These are phyloP conservation scores for Arion vulgaris DNA, from an alignment of 1,140 invertebrate species.

Conservation along the genomic window DNA sequence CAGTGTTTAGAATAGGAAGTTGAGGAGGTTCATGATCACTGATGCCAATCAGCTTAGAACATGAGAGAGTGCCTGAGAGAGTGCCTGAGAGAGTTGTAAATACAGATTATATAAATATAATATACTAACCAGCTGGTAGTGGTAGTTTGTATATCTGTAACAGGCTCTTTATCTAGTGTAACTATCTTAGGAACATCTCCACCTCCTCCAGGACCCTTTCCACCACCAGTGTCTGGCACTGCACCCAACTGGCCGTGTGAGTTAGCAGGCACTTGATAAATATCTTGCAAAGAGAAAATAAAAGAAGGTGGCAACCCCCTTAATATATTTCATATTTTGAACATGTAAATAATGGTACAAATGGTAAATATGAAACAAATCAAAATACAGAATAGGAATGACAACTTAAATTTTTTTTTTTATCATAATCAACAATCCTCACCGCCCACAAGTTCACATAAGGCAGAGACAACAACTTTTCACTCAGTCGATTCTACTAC, in stretches of 20 bases:
- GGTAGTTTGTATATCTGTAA: constrained; percentile 60
- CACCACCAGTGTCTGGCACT: constrained; percentile 8
- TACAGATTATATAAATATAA: neutral
- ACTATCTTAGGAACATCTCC: constrained; percentile 12
- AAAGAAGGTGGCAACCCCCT: neutral
- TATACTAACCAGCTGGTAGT: constrained; percentile 63
- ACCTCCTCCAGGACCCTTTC: neutral
- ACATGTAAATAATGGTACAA: neutral
- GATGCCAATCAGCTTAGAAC: too few species aligned
- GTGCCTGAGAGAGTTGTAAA: too few species aligned
- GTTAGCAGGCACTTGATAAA: constrained; percentile 35
- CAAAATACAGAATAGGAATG: too few species aligned
- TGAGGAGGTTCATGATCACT: too few species aligned
- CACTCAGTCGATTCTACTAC: too few species aligned
- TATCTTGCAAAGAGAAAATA: constrained; percentile 13
- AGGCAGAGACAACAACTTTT: too few species aligned
- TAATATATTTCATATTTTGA: neutral
- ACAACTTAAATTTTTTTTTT: too few species aligned
- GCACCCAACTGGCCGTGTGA: constrained; percentile 15
- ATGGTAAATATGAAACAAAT: too few species aligned
- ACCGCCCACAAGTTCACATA: too few species aligned
- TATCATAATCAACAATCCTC: too few species aligned
- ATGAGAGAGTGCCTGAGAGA: too few species aligned
- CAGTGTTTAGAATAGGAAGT: too few species aligned
- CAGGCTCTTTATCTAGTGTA: constrained; percentile 32